Evolutionary conservation across 2,888 invertebrate genomes (phyloP).

Genomic region (Rhagophthalmus giganteus): DNA sequence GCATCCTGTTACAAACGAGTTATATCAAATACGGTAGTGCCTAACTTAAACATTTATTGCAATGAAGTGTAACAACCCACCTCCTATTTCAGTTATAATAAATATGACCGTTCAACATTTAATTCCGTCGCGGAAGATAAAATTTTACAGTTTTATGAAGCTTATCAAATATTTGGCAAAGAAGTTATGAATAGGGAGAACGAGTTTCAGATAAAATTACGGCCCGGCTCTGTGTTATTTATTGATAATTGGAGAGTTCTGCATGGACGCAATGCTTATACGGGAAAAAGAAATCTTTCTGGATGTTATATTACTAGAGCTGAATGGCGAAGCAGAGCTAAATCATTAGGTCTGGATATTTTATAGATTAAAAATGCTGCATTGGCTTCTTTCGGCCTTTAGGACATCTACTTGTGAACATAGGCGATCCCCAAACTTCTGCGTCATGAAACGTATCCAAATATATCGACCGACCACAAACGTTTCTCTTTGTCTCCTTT

Average conservation of each 20-base stretch:
- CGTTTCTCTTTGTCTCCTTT: too few species aligned
- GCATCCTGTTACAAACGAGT: constrained; percentile 59
- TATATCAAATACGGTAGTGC: constrained; percentile 68
- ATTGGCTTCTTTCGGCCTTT: too few species aligned
- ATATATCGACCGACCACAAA: too few species aligned
- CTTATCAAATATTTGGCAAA: constrained; percentile 59
- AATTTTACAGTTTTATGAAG: constrained; percentile 65
- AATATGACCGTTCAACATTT: constrained; percentile 70
- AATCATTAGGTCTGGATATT: background rate
- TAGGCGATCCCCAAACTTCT: background rate
- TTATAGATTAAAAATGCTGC: too few species aligned
- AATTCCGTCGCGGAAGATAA: constrained; percentile 58
- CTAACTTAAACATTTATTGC: too few species aligned
- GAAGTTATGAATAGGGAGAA: constrained; percentile 58
- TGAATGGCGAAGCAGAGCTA: constrained; percentile 67
- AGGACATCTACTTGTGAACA: too few species aligned
- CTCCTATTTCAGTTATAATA: constrained; percentile 17
- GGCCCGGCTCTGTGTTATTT: constrained; percentile 71
- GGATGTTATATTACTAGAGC: constrained; percentile 76
- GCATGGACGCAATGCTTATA: constrained; percentile 72
- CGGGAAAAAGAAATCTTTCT: constrained; percentile 66
- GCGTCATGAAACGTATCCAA: background rate
- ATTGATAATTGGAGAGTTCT: constrained; percentile 80
- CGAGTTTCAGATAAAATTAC: constrained; percentile 64
- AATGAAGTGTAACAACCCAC: too few species aligned